Evolutionary conservation across 2,797 vertebrate genomes (phyloP).

Genomic region (Halcyon chelicuti): DNA sequence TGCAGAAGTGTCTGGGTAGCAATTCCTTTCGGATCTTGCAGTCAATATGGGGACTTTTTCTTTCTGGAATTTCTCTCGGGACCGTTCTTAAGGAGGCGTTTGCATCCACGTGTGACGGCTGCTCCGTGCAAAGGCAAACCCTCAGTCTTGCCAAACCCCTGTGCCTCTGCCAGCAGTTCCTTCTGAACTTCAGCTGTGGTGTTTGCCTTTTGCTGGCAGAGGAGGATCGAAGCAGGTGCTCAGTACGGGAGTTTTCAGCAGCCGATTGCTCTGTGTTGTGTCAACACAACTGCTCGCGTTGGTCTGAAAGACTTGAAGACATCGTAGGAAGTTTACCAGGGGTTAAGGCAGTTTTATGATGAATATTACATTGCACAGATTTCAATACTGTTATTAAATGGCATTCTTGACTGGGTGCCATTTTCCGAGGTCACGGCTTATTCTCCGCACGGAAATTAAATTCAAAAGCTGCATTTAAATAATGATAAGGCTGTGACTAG

Average conservation of each 20-base stretch:
- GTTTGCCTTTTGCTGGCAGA: neutral
- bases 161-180: neutral
- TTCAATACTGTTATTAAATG: conserved; percentile 63
- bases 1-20: neutral
- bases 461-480: conserved; percentile 36
- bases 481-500: neutral
- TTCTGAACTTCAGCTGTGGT: neutral
- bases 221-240: neutral
- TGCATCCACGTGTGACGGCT: neutral
- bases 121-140: neutral
- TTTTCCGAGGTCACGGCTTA: neutral
- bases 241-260: neutral
- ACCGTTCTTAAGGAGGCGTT: neutral
- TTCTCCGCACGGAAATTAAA: conserved; percentile 40
- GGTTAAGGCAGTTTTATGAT: conserved; percentile 22
- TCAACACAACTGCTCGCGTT: neutral
- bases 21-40: neutral
- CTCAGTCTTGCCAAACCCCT: neutral
- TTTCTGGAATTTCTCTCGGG: neutral
- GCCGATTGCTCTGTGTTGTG: neutral
- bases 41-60: neutral
- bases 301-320: neutral
- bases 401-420: conserved; percentile 25
- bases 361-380: conserved; percentile 33
- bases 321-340: neutral